Base-by-base conservation (phyloP, 2,888 invertebrate species). In the Augiades crinisus region DNA sequence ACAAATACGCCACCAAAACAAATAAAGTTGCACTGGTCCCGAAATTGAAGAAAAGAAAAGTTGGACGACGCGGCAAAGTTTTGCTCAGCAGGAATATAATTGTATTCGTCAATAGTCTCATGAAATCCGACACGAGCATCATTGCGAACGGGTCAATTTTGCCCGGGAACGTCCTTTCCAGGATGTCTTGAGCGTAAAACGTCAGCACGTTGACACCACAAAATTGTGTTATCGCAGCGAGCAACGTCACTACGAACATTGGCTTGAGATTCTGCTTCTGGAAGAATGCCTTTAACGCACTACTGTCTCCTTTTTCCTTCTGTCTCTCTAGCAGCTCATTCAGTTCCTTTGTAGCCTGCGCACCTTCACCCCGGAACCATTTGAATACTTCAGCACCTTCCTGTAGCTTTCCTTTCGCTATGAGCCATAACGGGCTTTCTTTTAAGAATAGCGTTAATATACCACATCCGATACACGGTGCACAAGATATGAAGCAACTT, bases 391-490 rank as follows among this genome's bases (percentile, higher is more conserved):
- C 54, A 4, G 64, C 59, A 0, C 78, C 81, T 56, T 69, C 63
- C 2, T 72, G 63, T 1, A 52, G 60, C 51, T 60, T 72, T 0
- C 74, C 76, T 59, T 76, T 76, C 1, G 67, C 58, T 16, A 80
- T 63, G 17, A 80, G 53, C 81, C 81, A 81, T 3, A 78, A 38
- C 0, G 81, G 81, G 19, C 78, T 80, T 61, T 81, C 80, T 64
- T 72, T 72, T 22, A 78, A 54, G 44, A 64, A 62, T 3, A 75
- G 2, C 0, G 75, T 31, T 7, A 70, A 47, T 0, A 57, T 5
- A n/a, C 70, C 61, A 31, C 69, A 55, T 10, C 72, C 1, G 3
- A 71, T n/a, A 52, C 60, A 70, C 0, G 78, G 70, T 10, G 67
- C 27, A 4, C 60, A 55, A 30, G 68, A 78, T 4, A 78, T 46